Conservation (phyloP, 2,797 vertebrate genomes). For the Cossypha polioptera region DNA sequence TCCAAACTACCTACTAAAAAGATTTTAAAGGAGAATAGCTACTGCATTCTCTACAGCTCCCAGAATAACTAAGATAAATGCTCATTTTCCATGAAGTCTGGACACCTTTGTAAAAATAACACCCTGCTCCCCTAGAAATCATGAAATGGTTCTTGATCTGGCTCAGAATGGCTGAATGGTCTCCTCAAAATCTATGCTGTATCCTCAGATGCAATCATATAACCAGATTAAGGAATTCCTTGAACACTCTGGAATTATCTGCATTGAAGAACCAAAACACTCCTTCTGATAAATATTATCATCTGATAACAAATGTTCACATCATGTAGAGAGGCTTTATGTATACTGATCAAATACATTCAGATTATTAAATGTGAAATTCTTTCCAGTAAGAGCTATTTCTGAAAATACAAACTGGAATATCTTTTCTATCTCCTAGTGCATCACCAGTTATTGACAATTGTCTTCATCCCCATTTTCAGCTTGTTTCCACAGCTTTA, state of each 20-base stretch:
- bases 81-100: not conserved
- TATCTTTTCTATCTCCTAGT: not conserved
- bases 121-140: rapidly evolving
- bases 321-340: not conserved
- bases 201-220: not conserved
- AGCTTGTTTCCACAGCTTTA: not conserved
- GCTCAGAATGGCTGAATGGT: not conserved
- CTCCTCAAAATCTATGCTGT: not conserved
- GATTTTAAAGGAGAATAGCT: not conserved
- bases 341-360: not conserved
- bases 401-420: not conserved
- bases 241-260: not conserved
- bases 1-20: not conserved
- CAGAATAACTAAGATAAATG: not conserved
- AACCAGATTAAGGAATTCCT: not conserved
- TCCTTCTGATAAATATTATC: not conserved
- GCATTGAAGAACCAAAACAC: not conserved
- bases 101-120: not conserved
- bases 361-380: not conserved
- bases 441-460: not conserved
- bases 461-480: not conserved
- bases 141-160: not conserved
- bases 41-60: not conserved
- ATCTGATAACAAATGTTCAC: not conserved
- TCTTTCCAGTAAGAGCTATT: not conserved